Conservation (phyloP, 2,888 invertebrate species). For the Sarcophaga rosellei region DNA sequence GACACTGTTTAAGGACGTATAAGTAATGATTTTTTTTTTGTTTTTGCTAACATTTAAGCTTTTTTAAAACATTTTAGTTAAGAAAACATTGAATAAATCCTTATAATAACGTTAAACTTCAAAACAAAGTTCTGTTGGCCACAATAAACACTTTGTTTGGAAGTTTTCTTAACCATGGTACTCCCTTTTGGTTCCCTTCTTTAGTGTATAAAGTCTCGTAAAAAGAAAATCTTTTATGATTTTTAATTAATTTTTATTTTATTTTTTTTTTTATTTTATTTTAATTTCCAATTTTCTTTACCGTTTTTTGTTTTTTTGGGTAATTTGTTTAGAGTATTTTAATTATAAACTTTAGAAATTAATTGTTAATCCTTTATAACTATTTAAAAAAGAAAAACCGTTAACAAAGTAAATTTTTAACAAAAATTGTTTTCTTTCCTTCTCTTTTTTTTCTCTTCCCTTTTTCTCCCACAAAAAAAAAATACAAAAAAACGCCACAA, state of each 20-base stretch:
- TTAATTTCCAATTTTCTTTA: conserved; percentile 9
- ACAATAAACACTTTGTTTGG: no score
- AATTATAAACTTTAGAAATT: conserved; percentile 52
- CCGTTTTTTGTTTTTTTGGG: neutral
- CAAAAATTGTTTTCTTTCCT: conserved; percentile 59
- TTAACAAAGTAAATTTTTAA: conserved; percentile 62
- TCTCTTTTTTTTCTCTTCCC: conserved; percentile 40
- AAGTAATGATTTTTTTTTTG: no score
- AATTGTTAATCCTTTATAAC: conserved; percentile 43
- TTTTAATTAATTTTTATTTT: neutral
- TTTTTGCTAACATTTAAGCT: no score
- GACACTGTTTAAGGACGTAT: no score
- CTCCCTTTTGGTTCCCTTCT: no score
- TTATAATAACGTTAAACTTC: no score
- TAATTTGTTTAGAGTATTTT: conserved; percentile 19
- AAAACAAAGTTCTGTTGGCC: no score
- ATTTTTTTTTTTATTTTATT: conserved; percentile 18
- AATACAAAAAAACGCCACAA: conserved; percentile 24
- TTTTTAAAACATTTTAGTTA: no score
- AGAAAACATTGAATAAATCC: no score
- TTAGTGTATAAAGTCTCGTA: no score
- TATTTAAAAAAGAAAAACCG: conserved; percentile 27
- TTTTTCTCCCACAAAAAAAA: conserved; percentile 35
- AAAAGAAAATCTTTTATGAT: neutral
- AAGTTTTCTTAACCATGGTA: no score